Conservation (phyloP, 2,113 vertebrate species). For the Bostrychus sinensis region DNA sequence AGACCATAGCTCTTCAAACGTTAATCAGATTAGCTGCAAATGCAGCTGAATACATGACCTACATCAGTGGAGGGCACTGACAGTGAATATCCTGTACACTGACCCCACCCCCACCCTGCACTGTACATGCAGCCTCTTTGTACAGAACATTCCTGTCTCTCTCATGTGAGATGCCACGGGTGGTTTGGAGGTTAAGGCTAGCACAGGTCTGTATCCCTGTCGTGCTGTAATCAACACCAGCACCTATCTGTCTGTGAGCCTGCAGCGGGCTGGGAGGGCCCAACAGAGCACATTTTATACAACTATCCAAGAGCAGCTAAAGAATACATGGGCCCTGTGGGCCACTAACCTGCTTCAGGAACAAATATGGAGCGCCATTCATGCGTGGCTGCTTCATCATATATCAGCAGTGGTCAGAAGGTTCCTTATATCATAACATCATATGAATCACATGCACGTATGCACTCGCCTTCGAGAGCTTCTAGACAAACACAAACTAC, state of each 20-base stretch:
- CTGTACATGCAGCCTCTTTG: slow-evolving; percentile 45
- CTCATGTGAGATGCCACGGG: slow-evolving; percentile 47
- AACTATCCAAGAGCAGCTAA: slow-evolving; percentile 62
- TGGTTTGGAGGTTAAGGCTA: slow-evolving; percentile 48
- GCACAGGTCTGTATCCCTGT: slow-evolving; percentile 64
- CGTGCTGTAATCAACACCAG: slow-evolving; percentile 73
- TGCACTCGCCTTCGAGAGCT: slow-evolving; percentile 32
- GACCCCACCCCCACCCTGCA: slow-evolving; percentile 65
- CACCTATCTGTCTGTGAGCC: slow-evolving; percentile 60
- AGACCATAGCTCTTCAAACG: slow-evolving; percentile 59
- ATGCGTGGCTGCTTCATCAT: slow-evolving; percentile 52
- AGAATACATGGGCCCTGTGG: slow-evolving; percentile 70
- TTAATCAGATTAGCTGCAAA: slow-evolving; percentile 75
- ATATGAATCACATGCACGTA: slow-evolving; percentile 7
- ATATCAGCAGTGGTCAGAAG: slow-evolving; percentile 26
- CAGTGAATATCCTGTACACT: slow-evolving; percentile 62
- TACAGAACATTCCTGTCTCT: slow-evolving; percentile 48
- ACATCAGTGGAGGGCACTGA: slow-evolving; percentile 77
- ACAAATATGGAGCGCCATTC: slow-evolving; percentile 36
- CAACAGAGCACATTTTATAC: slow-evolving; percentile 73
- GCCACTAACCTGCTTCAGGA: slow-evolving; percentile 53
- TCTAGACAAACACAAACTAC: slow-evolving; percentile 39
- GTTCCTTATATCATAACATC: slow-evolving; percentile 7
- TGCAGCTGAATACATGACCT: slow-evolving; percentile 79
- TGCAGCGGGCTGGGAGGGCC: slow-evolving; percentile 44